phyloP scores from a whole-genome alignment of 2,797 vertebrate genomes.

The Epinephelus coioides region DNA sequence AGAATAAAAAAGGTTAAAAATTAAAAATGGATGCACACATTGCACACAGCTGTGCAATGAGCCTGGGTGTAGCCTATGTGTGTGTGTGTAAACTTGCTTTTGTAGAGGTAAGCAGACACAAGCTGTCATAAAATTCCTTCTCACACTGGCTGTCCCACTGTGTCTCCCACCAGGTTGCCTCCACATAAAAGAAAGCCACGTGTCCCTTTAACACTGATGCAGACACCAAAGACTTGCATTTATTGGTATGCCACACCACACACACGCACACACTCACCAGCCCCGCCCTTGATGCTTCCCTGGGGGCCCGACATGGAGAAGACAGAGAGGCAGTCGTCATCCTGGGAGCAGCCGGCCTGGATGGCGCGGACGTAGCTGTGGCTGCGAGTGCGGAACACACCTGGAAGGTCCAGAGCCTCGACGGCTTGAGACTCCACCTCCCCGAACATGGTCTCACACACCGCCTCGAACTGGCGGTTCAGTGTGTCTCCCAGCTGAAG shows the following conservation, averaged over 20 bases:
- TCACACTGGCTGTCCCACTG: conserved; percentile 30
- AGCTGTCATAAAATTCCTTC: conserved; percentile 34
- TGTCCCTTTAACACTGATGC: neutral
- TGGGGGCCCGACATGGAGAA: conserved; percentile 93
- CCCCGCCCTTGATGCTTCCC: conserved; percentile 92
- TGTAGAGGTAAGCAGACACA: conserved; percentile 39
- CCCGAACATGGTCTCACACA: conserved; percentile 96
- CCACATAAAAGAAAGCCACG: conserved; percentile 37
- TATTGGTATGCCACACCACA: neutral
- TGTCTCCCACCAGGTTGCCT: conserved; percentile 23
- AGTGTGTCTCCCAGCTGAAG: conserved; percentile 93
- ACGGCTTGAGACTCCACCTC: conserved; percentile 97
- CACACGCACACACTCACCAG: conserved; percentile 87
- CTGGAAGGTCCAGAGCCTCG: conserved; percentile 97
- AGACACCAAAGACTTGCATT: neutral
- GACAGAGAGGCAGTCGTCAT: conserved; percentile 97
- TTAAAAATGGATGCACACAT: conserved; percentile 42
- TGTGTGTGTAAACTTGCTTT: conserved; percentile 10
- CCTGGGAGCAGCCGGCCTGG: conserved; percentile 98
- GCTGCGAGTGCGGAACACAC: conserved; percentile 97
- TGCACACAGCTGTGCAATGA: conserved; percentile 16
- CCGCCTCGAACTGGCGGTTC: conserved; percentile 95
- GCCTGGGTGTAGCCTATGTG: neutral
- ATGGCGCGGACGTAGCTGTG: conserved; percentile 99
- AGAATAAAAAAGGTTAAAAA: conserved; percentile 12